These are phyloP conservation scores for Sorex fumeus DNA, from an alignment of 2,113 vertebrate genomes.

Conservation along the genomic window DNA sequence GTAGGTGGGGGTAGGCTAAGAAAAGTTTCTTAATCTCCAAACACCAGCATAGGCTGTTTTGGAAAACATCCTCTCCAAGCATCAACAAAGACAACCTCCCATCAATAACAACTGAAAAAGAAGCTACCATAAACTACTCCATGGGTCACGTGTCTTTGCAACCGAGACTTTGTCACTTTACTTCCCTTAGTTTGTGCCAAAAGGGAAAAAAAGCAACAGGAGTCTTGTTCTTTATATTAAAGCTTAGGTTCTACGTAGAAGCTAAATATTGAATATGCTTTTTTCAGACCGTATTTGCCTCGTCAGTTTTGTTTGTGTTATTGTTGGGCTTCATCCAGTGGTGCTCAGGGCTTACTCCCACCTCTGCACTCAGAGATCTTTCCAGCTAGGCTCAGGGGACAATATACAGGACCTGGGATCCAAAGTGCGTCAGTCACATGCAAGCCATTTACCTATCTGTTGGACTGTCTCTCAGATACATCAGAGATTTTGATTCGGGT, in stretches of 20 bases:
- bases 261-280: background rate
- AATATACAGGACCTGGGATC: too few relatives aligned
- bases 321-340: too few relatives aligned
- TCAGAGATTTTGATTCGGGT: background rate
- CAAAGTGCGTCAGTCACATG: too few relatives aligned
- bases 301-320: too few relatives aligned
- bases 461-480: too few relatives aligned
- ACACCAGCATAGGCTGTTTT: background rate
- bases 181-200: constrained; percentile 8
- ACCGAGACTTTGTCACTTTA: background rate
- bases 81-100: background rate
- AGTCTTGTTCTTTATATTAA: constrained; percentile 15
- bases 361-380: too few relatives aligned
- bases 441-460: too few relatives aligned
- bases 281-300: background rate
- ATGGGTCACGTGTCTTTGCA: background rate
- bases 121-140: background rate
- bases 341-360: too few relatives aligned
- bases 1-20: constrained; percentile 31
- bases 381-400: too few relatives aligned
- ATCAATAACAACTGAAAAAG: background rate
- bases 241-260: too few relatives aligned
- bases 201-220: background rate
- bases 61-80: background rate
- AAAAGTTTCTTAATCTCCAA: constrained; percentile 47